Percentiles rank a stretch among this genome's conserved stretches.
Evolutionary conservation across 2,113 vertebrate genomes (phyloP).

Genomic region (Brachypodius melanocephalos): DNA sequence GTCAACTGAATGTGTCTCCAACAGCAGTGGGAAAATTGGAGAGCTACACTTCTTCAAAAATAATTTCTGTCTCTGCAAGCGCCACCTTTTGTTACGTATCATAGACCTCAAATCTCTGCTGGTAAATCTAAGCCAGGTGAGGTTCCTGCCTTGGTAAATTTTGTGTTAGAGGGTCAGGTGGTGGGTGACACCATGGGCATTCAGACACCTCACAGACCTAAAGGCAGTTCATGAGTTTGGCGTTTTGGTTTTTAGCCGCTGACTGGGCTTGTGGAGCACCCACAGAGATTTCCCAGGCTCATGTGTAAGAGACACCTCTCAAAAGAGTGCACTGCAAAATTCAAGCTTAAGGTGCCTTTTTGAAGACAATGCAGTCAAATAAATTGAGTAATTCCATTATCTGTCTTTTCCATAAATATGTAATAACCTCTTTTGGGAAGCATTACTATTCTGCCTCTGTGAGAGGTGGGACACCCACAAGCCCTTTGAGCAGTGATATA

Average conservation of each 20-base stretch:
- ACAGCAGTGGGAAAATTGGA: background rate
- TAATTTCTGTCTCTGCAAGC: background rate
- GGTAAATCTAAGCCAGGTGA: background rate
- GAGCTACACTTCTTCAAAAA: background rate
- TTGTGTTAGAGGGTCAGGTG: background rate
- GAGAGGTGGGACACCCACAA: conserved; percentile 43
- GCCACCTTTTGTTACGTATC: background rate
- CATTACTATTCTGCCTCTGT: conserved; percentile 6
- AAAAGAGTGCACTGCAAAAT: background rate
- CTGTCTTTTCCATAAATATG: conserved; percentile 42
- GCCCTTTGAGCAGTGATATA: conserved; percentile 30
- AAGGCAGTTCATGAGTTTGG: background rate
- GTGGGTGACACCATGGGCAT: background rate
- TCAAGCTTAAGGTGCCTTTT: background rate
- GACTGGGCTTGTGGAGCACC: accelerated
- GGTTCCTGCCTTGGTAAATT: background rate
- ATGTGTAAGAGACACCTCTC: background rate
- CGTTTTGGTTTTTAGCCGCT: accelerated
- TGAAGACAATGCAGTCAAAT: background rate
- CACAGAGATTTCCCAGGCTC: accelerated
- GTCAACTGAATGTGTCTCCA: background rate
- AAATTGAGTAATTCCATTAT: conserved; percentile 20
- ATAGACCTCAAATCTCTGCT: background rate
- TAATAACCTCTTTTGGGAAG: background rate
- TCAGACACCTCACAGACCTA: background rate